Base-by-base conservation (phyloP, 2,797 vertebrate genomes). In the Siniperca undulata region DNA sequence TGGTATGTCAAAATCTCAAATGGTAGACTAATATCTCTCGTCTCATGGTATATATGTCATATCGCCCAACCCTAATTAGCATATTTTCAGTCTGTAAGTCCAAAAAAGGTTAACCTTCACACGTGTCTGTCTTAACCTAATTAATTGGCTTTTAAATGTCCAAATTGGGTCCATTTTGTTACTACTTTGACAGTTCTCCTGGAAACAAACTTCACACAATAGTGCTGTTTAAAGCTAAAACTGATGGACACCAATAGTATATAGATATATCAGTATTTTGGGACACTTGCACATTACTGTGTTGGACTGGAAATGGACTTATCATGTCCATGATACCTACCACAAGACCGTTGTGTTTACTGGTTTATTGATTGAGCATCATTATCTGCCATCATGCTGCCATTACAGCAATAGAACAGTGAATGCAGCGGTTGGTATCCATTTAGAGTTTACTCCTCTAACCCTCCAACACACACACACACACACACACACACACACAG, bases 371-470 rank as follows among this genome's bases (percentile, higher is more conserved):
- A 59, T 14, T 7, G 20, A 77, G 59, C 58, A 24, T 27, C 52
- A 27, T 20, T 14, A 22, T 82, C 64, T 34, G 20, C 20, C 50
- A 52, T 75, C 12, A 58, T 48, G 83, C 64, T 34, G 20, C 50
- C 50, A 52, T 75, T 10, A 58, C 53, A 85, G 84, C 88, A 90
- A 79, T 73, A 86, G 22, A 74, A 75, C 48, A 73, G 78, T 70
- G 20, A 69, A 77, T 58, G 85, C 80, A 89, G 82, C 85, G 70
- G 82, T 70, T 69, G 20, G 70, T 53, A 16, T 82, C 80, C 56
- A 59, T 78, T 70, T 66, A 62, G 46, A 70, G 56, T 61, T 48
- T 38, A 56, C 60, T 55, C n/a, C 73, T 50, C 56, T 3, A 20
- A 34, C 24, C n/a, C 73, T 50, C 56, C 4, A 20, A 34, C 24